Percentiles rank a stretch among this genome's conserved stretches.
Conservation (phyloP, 2,113 vertebrate genomes). For the Smithornis capensis region DNA sequence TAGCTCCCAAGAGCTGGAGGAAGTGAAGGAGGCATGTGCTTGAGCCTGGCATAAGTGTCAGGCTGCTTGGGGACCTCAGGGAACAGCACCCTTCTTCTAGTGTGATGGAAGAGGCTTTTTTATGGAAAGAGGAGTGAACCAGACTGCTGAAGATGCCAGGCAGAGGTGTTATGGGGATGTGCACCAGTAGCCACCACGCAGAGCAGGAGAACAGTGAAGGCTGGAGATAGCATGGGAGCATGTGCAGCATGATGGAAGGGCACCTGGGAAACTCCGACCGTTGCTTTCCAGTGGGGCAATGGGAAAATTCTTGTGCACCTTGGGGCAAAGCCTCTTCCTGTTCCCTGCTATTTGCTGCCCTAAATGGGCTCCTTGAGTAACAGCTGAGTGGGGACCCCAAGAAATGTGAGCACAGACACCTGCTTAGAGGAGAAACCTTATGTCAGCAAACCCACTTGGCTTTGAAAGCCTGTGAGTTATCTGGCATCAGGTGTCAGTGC, state of each 20-base stretch:
- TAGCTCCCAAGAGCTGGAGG: not conserved
- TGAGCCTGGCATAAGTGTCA: not conserved
- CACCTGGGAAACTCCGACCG: rapidly evolving
- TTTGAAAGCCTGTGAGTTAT: not conserved
- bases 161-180: not conserved
- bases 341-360: not conserved
- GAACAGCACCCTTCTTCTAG: not conserved
- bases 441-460: rapidly evolving
- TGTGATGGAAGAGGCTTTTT: rapidly evolving
- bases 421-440: not conserved
- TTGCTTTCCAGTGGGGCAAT: not conserved
- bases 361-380: not conserved
- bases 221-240: not conserved
- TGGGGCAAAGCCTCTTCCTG: not conserved
- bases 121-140: not conserved
- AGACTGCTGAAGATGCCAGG: not conserved
- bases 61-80: not conserved
- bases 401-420: rapidly evolving
- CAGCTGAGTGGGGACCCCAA: rapidly evolving
- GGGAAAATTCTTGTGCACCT: not conserved
- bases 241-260: rapidly evolving
- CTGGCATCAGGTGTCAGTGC: not conserved
- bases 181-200: rapidly evolving
- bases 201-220: not conserved
- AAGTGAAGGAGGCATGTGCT: not conserved